Evolutionary conservation across 1,140 invertebrate species (phyloP).

Genomic region (Helicoverpa armigera): DNA sequence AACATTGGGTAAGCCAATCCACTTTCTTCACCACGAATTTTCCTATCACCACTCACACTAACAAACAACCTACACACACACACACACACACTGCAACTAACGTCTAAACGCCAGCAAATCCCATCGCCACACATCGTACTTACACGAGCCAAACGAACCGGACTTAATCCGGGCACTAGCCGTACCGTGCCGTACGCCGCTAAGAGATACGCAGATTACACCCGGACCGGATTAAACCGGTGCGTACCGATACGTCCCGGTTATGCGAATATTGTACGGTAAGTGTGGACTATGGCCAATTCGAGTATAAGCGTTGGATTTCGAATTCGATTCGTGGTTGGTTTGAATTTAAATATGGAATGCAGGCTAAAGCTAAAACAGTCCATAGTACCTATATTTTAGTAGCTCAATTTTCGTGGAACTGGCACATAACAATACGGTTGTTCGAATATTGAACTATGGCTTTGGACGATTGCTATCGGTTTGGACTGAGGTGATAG

Average conservation of each 20-base stretch:
- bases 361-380: no score
- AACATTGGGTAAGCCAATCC: no score
- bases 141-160: constrained; percentile 33
- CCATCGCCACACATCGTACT: constrained; percentile 27
- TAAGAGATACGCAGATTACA: constrained; percentile 42
- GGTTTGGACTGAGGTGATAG: no score
- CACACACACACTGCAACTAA: background rate
- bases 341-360: no score
- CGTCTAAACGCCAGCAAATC: constrained; percentile 15
- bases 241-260: constrained; percentile 14
- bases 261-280: constrained; percentile 2
- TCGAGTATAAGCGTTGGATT: background rate
- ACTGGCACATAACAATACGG: no score
- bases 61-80: background rate
- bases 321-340: no score
- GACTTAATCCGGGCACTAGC: constrained; percentile 16
- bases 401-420: no score
- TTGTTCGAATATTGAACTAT: no score
- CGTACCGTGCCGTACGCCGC: constrained; percentile 1
- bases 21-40: no score
- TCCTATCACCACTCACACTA: no score
- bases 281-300: constrained; percentile 10
- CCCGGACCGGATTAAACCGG: constrained; percentile 16
- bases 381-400: no score
- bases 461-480: no score